Conservation (phyloP, 2,113 vertebrate species). For the Rhynchomys soricoides region DNA sequence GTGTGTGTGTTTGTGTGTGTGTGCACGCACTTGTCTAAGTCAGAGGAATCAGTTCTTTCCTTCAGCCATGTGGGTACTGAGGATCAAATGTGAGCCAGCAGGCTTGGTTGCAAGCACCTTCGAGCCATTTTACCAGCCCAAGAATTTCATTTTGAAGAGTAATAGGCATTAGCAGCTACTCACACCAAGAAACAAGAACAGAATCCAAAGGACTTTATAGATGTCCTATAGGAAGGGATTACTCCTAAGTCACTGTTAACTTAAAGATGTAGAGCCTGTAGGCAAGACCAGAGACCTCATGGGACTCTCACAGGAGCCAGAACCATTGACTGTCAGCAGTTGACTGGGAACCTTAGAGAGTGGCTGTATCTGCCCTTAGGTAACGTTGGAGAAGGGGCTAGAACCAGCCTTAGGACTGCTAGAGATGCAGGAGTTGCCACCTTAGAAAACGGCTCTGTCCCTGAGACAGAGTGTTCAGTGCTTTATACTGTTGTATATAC, state of each 20-base stretch:
- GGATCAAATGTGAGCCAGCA: background rate
- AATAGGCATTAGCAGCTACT: background rate
- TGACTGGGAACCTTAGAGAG: background rate
- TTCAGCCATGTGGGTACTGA: background rate
- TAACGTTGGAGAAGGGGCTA: background rate
- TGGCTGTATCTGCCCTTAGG: background rate
- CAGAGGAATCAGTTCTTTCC: background rate
- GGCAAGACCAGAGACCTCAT: background rate
- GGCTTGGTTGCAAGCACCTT: background rate
- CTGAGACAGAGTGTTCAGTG: background rate
- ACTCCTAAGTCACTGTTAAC: background rate
- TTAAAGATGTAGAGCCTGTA: conserved; percentile 22
- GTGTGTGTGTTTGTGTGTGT: no score
- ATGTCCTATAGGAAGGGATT: background rate
- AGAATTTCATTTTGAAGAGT: background rate
- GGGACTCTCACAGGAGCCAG: background rate
- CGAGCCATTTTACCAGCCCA: background rate
- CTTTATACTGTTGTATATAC: background rate
- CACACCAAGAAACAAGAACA: background rate
- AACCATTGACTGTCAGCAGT: background rate
- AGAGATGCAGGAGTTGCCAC: background rate
- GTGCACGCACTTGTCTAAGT: background rate
- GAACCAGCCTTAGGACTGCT: background rate
- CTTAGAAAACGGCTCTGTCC: background rate
- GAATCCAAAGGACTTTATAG: background rate